A percentile compares a stretch with the other conserved stretches of the same genome.
phyloP scores from a whole-genome alignment of 2,113 vertebrate genomes.

The Butorides virescens region DNA sequence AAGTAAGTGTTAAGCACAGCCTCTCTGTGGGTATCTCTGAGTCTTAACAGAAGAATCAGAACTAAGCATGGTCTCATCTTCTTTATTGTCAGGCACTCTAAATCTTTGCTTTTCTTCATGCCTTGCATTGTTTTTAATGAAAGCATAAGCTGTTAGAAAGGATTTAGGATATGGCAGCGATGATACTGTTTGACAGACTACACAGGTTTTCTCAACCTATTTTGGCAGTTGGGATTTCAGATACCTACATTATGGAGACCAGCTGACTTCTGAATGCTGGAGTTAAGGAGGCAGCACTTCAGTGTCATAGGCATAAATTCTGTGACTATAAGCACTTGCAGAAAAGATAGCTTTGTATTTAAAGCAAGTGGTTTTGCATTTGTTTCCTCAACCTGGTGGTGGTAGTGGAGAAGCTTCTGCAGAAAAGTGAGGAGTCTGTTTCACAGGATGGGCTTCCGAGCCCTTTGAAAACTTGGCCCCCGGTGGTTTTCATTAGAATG shows the following conservation, averaged over 20 bases:
- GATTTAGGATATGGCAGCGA: neutral
- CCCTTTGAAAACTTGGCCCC: constrained; percentile 56
- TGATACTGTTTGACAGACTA: neutral
- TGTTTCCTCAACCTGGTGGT: neutral
- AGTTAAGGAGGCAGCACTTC: neutral
- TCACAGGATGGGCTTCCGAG: neutral
- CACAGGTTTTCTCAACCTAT: neutral
- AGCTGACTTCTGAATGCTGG: neutral
- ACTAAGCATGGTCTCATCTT: neutral
- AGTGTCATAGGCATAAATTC: neutral
- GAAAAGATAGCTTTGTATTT: neutral
- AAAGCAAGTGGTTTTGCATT: neutral
- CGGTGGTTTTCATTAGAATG: constrained; percentile 45
- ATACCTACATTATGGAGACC: neutral
- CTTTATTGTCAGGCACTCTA: neutral
- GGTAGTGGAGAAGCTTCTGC: neutral
- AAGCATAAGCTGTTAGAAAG: neutral
- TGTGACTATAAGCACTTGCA: neutral
- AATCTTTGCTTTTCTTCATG: neutral
- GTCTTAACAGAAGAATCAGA: neutral
- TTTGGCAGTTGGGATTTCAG: neutral
- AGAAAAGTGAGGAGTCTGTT: neutral
- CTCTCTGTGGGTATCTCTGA: neutral
- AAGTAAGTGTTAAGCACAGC: neutral
- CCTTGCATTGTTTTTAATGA: neutral